Evolutionary conservation across 2,888 invertebrate genomes (phyloP).

Genomic region (Drosophila falleni): DNA sequence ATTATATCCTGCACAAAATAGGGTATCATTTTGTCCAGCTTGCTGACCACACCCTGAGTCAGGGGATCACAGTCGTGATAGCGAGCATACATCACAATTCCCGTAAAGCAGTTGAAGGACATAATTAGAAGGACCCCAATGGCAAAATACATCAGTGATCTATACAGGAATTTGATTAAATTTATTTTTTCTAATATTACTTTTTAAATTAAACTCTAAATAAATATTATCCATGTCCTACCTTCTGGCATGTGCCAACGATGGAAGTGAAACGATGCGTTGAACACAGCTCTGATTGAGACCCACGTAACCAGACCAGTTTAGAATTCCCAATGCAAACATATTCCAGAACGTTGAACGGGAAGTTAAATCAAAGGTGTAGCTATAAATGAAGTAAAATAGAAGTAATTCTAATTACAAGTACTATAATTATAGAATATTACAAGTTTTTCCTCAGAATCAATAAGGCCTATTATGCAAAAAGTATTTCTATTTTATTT

Average conservation of each 20-base stretch:
- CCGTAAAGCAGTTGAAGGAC: constrained; percentile 87
- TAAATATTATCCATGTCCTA: constrained; percentile 45
- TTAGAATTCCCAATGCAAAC: constrained; percentile 87
- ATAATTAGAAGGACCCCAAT: constrained; percentile 87
- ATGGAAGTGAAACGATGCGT: constrained; percentile 88
- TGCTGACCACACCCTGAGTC: constrained; percentile 85
- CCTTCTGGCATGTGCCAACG: constrained; percentile 87
- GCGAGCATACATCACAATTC: constrained; percentile 87
- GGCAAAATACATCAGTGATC: constrained; percentile 87
- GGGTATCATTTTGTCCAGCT: constrained; percentile 86
- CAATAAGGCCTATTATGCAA: too few relatives aligned
- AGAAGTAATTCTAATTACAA: too few relatives aligned
- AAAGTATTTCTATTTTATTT: too few relatives aligned
- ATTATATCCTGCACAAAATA: constrained; percentile 87
- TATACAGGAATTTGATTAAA: constrained; percentile 58
- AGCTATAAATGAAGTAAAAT: constrained; percentile 86
- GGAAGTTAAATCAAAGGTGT: constrained; percentile 87
- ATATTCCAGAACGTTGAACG: constrained; percentile 89
- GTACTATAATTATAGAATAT: too few relatives aligned
- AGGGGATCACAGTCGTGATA: constrained; percentile 88
- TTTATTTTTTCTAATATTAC: too few relatives aligned
- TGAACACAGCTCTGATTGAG: constrained; percentile 91
- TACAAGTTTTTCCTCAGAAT: too few relatives aligned
- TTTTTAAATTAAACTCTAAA: too few relatives aligned
- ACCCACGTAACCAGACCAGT: constrained; percentile 89